Evolutionary conservation across 2,888 invertebrate genomes (phyloP).

Genomic region (Drosophila macrospina): DNA sequence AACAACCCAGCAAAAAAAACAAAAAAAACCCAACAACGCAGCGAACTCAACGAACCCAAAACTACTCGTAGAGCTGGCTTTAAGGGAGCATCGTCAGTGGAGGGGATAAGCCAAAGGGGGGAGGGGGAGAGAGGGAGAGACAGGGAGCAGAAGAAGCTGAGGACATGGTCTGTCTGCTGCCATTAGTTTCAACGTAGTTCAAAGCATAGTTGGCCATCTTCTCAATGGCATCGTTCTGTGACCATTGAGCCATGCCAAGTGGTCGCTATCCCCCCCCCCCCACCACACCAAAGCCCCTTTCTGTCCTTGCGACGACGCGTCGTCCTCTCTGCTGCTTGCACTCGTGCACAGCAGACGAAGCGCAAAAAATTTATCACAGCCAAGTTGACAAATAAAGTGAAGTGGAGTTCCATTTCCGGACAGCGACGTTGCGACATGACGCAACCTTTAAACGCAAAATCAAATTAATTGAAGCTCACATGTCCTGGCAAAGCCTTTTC

Average conservation of each 20-base stretch:
- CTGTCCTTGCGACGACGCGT: constrained; percentile 7
- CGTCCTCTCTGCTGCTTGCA: neutral
- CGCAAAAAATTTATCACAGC: constrained; percentile 74
- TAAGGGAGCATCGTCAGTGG: neutral
- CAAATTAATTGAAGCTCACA: constrained; percentile 79
- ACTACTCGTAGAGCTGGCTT: constrained; percentile 3
- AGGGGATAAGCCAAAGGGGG: neutral
- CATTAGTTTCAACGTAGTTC: constrained; percentile 76
- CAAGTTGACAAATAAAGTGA: constrained; percentile 76
- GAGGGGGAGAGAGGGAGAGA: no score
- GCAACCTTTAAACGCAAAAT: constrained; percentile 65
- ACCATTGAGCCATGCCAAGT: constrained; percentile 68
- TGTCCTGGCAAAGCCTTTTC: constrained; percentile 53
- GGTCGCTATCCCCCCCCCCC: constrained; percentile 25
- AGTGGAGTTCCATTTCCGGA: constrained; percentile 69
- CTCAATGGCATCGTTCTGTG: constrained; percentile 49
- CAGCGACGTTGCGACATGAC: constrained; percentile 19
- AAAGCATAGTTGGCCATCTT: constrained; percentile 72
- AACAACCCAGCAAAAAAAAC: constrained; percentile 24
- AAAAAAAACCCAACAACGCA: no score
- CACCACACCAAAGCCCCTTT: neutral
- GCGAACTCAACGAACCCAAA: constrained; percentile 31
- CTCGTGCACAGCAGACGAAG: constrained; percentile 65
- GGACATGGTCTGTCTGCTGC: constrained; percentile 44
- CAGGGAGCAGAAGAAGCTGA: neutral